Evolutionary conservation across 1,140 invertebrate species (phyloP).

Genomic region (Microplitis demolitor): DNA sequence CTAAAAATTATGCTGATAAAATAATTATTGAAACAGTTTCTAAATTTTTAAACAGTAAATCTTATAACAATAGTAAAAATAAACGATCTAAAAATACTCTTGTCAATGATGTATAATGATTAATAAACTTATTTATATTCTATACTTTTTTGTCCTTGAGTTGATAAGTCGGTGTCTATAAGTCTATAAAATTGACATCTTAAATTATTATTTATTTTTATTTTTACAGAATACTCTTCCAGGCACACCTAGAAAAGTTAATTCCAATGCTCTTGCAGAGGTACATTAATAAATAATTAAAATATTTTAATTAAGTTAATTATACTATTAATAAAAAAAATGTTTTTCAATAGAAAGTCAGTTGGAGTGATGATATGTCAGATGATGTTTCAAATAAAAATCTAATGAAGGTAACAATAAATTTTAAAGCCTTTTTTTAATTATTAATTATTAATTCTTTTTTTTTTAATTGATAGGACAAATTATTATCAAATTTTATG

Average conservation of each 20-base stretch:
- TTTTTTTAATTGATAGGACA: conserved; percentile 6
- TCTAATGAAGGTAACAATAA: background rate
- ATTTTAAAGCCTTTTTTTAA: background rate
- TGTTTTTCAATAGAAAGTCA: background rate
- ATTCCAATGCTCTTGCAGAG: background rate
- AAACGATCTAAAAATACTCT: background rate
- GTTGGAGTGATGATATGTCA: background rate
- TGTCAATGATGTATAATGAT: background rate
- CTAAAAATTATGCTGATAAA: conserved; percentile 29
- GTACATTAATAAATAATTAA: background rate
- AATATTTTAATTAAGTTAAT: background rate
- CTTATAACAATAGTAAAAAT: background rate
- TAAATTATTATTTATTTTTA: background rate
- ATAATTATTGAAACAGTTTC: conserved; percentile 30
- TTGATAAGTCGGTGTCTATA: too few relatives aligned
- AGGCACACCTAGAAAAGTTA: background rate
- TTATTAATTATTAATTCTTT: background rate
- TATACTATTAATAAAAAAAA: background rate
- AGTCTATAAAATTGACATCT: background rate
- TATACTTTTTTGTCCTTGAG: background rate
- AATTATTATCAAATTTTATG: conserved; percentile 35
- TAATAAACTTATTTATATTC: background rate
- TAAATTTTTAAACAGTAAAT: conserved; percentile 15
- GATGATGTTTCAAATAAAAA: background rate
- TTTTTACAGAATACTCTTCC: background rate